Percentiles rank a stretch among this genome's conserved stretches.
These are phyloP conservation scores for Endotricha flammealis DNA, from an alignment of 2,888 invertebrate species.

Conservation along the genomic window DNA sequence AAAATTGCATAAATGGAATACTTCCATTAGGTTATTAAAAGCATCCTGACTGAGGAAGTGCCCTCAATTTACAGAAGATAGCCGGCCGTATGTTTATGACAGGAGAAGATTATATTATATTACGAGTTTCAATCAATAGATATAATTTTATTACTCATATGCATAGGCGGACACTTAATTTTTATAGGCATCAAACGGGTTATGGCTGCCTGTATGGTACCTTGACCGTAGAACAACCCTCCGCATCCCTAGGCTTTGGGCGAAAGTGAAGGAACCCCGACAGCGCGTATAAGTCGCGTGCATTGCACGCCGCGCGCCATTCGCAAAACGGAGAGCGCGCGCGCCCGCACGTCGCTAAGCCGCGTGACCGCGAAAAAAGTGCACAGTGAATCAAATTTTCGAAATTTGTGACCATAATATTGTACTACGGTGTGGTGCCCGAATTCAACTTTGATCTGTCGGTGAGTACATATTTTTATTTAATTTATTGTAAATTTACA, in stretches of 20 bases:
- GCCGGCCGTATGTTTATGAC: too few relatives aligned
- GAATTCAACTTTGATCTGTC: neutral
- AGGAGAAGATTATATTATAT: too few relatives aligned
- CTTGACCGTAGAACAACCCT: slow-evolving; percentile 24
- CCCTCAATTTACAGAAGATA: too few relatives aligned
- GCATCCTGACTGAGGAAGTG: too few relatives aligned
- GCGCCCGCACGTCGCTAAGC: slow-evolving; percentile 22
- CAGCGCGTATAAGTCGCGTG: slow-evolving; percentile 56
- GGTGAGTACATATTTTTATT: too few relatives aligned
- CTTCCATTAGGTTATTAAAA: too few relatives aligned
- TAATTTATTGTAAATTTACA: too few relatives aligned
- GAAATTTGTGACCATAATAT: slow-evolving; percentile 18
- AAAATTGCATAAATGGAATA: too few relatives aligned
- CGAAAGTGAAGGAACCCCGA: slow-evolving; percentile 64
- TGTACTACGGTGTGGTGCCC: slow-evolving; percentile 12
- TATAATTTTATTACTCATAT: neutral
- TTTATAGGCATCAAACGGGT: neutral
- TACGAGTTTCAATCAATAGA: too few relatives aligned
- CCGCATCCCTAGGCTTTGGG: slow-evolving; percentile 30
- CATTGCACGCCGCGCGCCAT: slow-evolving; percentile 46
- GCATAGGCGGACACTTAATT: neutral
- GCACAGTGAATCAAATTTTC: slow-evolving; percentile 12
- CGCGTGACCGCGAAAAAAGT: slow-evolving; percentile 12
- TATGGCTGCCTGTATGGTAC: neutral
- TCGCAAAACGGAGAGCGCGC: slow-evolving; percentile 55